Percentiles rank a stretch among this genome's conserved stretches.
These are phyloP conservation scores for Melanostigma gelatinosum DNA, from an alignment of 2,113 vertebrate genomes.

Conservation along the genomic window DNA sequence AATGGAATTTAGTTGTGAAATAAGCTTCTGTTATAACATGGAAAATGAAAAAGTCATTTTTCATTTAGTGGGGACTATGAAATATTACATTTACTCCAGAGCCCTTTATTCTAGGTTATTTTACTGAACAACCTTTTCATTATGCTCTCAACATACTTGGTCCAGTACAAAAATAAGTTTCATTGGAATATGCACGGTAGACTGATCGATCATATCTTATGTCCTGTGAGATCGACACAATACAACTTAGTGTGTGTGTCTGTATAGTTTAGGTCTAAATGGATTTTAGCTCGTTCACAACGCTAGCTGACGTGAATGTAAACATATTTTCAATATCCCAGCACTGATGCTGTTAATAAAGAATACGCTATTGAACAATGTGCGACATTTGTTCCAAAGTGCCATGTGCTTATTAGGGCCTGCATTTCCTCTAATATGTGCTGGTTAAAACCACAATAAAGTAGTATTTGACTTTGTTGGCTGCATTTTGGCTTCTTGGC, in stretches of 20 bases:
- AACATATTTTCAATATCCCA: constrained; percentile 35
- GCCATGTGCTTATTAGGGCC: constrained; percentile 21
- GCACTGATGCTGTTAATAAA: constrained; percentile 35
- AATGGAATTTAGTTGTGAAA: neutral
- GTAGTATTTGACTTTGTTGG: neutral
- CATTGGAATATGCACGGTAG: neutral
- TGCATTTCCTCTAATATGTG: constrained; percentile 1
- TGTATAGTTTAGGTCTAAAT: constrained; percentile 13
- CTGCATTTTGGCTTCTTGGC: neutral
- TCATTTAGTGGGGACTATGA: neutral
- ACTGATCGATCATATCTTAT: neutral
- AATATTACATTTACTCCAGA: neutral
- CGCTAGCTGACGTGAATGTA: constrained; percentile 6
- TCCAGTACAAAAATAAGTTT: neutral
- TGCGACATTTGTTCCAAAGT: neutral
- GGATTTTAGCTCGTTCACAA: neutral
- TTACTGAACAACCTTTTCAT: neutral
- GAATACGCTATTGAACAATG: constrained; percentile 21
- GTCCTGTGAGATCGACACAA: neutral
- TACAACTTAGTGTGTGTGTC: constrained; percentile 15
- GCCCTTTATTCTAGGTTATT: neutral
- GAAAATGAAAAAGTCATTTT: neutral
- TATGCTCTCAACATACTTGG: neutral
- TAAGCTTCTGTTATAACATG: neutral
- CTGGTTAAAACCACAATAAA: constrained; percentile 11